Base-by-base conservation (phyloP, 2,797 vertebrate genomes). In the Botia kubotai region DNA sequence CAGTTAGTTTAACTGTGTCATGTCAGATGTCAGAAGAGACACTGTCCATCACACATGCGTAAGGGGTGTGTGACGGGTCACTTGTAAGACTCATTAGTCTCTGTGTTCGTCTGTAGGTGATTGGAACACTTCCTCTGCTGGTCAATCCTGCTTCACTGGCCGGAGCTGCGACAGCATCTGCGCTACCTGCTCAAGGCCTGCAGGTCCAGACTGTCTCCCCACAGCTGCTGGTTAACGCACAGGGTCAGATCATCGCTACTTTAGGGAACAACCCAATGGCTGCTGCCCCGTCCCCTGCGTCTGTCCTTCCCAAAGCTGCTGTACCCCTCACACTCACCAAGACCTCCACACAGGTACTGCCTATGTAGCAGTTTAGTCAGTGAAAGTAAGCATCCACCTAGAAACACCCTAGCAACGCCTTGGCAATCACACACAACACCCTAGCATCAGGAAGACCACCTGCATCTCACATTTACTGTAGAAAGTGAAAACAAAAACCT, bases 171-270 rank as follows among this genome's bases (percentile, higher is more conserved):
- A 82, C 93, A 2, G 85, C 94, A 0, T 82, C 94, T 39, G 72
- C 95, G 0, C 87, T 96, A 60, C 92, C 94, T 0, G 87, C 96
- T 10, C 96, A 95, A 82, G 95, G 93, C 77, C 91, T 98, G 72
- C 95, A 97, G 91, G 89, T 98, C 10, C 97, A 98, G 85, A 92
- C 97, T 0, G 92, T 99, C 84, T 92, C 96, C 0, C 97, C 97
- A 0, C 97, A 99, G 90, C 92, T 99, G 89, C 87, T 99, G 74
- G 82, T 99, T 81, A 99, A 98, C 63, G 91, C 95, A 69, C 97
- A 99, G 89, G 97, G 97, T 66, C 97, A 98, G 90, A 95, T 99
- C 87, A 97, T 99, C 1, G 97, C 97, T 19, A 95, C 97, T 0
- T 89, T 98, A 52, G 95, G 96, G 17, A 95, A 95, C 36, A 93